Percentiles rank a stretch among this genome's conserved stretches.
Evolutionary conservation across 53 echinoderm and acorn worm genomes (phyloP).

Genomic region (Patiria pectinifera): DNA sequence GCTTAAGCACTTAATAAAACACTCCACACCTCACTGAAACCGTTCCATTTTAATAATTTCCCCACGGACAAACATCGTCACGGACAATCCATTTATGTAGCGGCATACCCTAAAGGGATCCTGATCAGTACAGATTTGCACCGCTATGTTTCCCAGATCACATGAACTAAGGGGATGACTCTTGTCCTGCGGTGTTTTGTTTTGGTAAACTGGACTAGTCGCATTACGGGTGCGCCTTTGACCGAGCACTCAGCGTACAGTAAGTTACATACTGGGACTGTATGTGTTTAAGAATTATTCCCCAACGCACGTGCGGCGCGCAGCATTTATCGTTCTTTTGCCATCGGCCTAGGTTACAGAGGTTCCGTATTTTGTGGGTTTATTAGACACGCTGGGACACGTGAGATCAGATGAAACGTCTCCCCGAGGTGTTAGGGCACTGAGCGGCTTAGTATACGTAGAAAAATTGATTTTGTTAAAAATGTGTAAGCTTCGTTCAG

Average conservation of each 20-base stretch:
- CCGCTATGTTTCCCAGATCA: not conserved
- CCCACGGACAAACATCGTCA: not conserved
- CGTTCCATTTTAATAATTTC: not conserved
- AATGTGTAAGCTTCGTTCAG: not conserved
- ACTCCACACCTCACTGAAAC: not conserved
- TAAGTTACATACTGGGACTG: not conserved
- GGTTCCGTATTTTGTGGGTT: constrained; percentile 5
- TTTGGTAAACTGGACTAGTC: constrained; percentile 12
- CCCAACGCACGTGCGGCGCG: not conserved
- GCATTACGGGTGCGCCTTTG: not conserved
- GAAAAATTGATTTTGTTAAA: constrained; percentile 12
- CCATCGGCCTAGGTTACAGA: constrained; percentile 27
- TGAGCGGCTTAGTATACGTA: not conserved
- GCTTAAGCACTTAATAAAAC: not conserved
- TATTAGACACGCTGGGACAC: constrained; percentile 15
- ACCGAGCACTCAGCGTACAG: not conserved
- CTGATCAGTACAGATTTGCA: not conserved
- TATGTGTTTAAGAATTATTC: not conserved
- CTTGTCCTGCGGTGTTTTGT: not conserved
- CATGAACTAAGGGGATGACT: not conserved
- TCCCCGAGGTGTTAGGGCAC: not conserved
- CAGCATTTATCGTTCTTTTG: not conserved
- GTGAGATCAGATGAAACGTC: not conserved
- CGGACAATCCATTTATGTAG: not conserved
- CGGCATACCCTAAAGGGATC: not conserved